Conservation (phyloP, 2,888 invertebrate genomes). For the Catocala sponsa region DNA sequence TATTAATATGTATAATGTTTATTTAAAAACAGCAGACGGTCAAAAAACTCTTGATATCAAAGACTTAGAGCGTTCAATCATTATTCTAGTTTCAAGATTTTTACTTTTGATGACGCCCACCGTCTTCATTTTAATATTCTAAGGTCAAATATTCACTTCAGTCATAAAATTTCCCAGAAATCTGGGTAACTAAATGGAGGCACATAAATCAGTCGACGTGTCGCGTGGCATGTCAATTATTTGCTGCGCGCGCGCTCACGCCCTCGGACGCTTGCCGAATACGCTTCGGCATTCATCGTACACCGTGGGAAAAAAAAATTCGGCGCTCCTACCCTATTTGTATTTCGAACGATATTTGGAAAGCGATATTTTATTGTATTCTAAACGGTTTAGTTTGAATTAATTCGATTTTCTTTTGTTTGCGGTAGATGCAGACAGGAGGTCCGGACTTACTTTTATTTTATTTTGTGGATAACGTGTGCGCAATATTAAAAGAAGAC, state of each 20-base stretch:
- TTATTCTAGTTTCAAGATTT: too few species aligned
- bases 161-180: constrained; percentile 3
- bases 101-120: too few species aligned
- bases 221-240: constrained; percentile 60
- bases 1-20: too few species aligned
- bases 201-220: constrained; percentile 45
- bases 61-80: too few species aligned
- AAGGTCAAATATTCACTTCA: not conserved
- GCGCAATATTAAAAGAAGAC: too few species aligned
- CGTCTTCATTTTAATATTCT: too few species aligned
- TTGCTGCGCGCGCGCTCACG: constrained; percentile 47
- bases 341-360: constrained; percentile 33
- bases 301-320: constrained; percentile 44
- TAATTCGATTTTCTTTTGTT: constrained; percentile 3
- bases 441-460: too few species aligned
- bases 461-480: too few species aligned
- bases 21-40: too few species aligned
- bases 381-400: not conserved
- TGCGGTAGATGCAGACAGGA: not conserved
- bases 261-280: constrained; percentile 41
- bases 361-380: constrained; percentile 21
- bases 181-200: constrained; percentile 18
- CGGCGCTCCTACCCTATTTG: constrained; percentile 22
- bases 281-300: constrained; percentile 37
- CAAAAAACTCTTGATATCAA: too few species aligned